Conservation (phyloP, 2,888 invertebrate species). For the Drosophila lacicola region DNA sequence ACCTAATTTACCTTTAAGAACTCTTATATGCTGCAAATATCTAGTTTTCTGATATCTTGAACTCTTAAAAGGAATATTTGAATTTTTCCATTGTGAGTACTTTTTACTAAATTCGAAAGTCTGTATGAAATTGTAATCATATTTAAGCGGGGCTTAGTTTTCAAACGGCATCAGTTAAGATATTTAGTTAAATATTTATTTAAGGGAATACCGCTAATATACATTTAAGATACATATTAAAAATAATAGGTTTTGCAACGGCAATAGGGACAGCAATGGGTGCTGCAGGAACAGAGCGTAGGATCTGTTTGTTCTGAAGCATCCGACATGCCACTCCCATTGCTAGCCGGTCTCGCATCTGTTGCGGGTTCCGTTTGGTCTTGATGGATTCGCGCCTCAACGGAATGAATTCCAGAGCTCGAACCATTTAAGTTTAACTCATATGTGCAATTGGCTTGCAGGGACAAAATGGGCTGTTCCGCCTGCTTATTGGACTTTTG, state of each 20-base stretch:
- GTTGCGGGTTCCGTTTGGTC: not conserved
- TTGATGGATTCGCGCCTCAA: conserved; percentile 24
- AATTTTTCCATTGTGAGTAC: too few relatives aligned
- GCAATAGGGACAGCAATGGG: conserved; percentile 21
- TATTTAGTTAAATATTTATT: not conserved
- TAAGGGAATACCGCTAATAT: not conserved
- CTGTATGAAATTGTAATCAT: too few relatives aligned
- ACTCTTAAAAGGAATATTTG: too few relatives aligned
- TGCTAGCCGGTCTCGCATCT: conserved; percentile 11
- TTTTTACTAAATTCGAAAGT: too few relatives aligned
- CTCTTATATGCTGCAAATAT: too few relatives aligned
- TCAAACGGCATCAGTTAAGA: too few relatives aligned
- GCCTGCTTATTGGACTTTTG: not conserved
- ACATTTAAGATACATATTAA: conserved; percentile 5
- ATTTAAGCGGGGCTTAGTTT: too few relatives aligned
- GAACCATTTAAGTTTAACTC: not conserved
- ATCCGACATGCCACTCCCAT: conserved; percentile 7
- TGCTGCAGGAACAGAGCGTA: not conserved
- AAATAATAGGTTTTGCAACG: conserved; percentile 1
- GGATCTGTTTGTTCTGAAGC: not conserved
- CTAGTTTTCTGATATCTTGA: too few relatives aligned
- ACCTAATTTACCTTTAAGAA: too few relatives aligned
- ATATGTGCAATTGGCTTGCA: conserved; percentile 14
- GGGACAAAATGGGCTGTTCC: not conserved
- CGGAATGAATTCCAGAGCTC: not conserved